Evolutionary conservation across 1,140 invertebrate genomes (phyloP).

Genomic region (Augochlora pura): DNA sequence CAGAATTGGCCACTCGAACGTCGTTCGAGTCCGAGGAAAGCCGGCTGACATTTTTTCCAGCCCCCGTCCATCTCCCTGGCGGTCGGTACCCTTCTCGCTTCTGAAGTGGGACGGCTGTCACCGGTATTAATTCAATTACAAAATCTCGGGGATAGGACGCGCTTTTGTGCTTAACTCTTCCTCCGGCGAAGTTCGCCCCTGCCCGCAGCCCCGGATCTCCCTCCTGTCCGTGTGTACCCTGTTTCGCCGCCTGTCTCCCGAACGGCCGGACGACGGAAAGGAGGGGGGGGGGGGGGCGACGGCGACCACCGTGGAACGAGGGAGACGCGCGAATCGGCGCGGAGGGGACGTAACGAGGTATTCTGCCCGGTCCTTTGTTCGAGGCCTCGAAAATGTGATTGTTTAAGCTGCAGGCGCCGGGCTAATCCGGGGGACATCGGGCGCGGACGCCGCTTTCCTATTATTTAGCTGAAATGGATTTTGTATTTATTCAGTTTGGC

Average conservation of each 20-base stretch:
- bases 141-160: not conserved
- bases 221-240: slow-evolving; percentile 28
- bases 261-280: slow-evolving; percentile 9
- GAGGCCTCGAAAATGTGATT: slow-evolving; percentile 53
- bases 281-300: not conserved
- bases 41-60: not conserved
- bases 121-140: slow-evolving; percentile 22
- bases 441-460: not conserved
- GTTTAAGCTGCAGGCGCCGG: slow-evolving; percentile 21
- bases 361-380: slow-evolving; percentile 25
- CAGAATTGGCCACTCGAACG: slow-evolving; percentile 2
- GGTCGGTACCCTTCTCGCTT: not conserved
- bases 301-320: too few relatives aligned
- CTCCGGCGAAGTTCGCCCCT: not conserved
- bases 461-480: slow-evolving; percentile 9
- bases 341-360: slow-evolving; percentile 25
- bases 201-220: not conserved
- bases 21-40: not conserved
- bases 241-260: slow-evolving; percentile 46
- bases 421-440: slow-evolving; percentile 34
- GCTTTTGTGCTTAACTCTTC: slow-evolving; percentile 19
- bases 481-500: slow-evolving; percentile 37
- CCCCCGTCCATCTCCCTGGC: not conserved
- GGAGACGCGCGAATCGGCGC: too few relatives aligned
- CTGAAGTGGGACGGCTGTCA: not conserved